These are phyloP conservation scores for Ochlodes sylvanus DNA, from an alignment of 2,888 invertebrate species.

Conservation along the genomic window DNA sequence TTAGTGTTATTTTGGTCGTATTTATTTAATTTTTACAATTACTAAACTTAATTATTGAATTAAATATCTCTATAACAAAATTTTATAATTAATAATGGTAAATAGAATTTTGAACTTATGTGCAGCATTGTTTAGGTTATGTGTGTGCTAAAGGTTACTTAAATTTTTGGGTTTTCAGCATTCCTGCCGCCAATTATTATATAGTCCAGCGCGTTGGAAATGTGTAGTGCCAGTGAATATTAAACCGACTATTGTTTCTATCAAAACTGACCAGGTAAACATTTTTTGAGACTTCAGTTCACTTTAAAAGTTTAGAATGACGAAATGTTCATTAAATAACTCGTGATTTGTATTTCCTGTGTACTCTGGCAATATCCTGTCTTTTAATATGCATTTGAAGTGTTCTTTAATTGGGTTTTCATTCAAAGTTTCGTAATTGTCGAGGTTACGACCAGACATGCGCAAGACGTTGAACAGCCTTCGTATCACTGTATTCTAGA, in stretches of 20 bases:
- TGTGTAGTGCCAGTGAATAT: conserved; percentile 67
- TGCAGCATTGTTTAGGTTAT: conserved; percentile 59
- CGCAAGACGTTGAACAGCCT: not conserved
- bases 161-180: conserved; percentile 65
- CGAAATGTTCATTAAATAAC: not conserved
- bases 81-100: conserved; percentile 40
- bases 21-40: conserved; percentile 49
- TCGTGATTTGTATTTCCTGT: conserved; percentile 3
- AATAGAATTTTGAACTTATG: conserved; percentile 11
- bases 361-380: not conserved
- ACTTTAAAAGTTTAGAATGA: conserved; percentile 1
- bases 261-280: conserved; percentile 70
- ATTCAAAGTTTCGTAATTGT: not conserved
- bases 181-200: conserved; percentile 76
- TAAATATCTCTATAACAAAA: conserved; percentile 7
- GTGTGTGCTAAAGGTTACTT: conserved; percentile 52
- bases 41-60: conserved; percentile 42
- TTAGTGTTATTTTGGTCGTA: conserved; percentile 56
- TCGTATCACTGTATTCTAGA: no score
- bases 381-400: not conserved
- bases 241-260: conserved; percentile 61
- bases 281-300: not conserved
- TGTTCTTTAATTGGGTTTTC: conserved; percentile 8
- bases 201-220: conserved; percentile 78
- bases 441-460: conserved; percentile 9